A percentile compares a stretch with the other conserved stretches of the same genome.
Evolutionary conservation across 2,113 vertebrate species (phyloP).

Genomic region (Eurystomus gularis): DNA sequence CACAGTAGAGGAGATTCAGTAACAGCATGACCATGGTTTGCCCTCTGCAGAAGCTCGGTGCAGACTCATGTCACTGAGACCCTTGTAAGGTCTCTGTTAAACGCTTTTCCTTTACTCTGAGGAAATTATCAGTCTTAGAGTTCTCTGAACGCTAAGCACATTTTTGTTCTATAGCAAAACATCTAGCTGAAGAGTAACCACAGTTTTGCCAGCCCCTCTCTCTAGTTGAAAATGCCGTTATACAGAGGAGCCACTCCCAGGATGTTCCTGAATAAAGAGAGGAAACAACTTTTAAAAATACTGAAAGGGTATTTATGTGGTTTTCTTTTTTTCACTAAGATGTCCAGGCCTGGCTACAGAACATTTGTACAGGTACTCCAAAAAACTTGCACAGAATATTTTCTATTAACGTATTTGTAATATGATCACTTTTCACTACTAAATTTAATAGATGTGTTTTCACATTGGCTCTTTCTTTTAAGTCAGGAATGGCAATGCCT

Average conservation of each 20-base stretch:
- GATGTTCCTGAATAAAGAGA: slow-evolving; percentile 27
- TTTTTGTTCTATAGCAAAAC: background rate
- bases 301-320: background rate
- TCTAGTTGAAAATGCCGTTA: background rate
- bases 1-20: background rate
- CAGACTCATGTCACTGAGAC: background rate
- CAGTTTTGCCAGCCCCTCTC: background rate
- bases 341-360: background rate
- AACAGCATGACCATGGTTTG: background rate
- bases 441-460: background rate
- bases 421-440: background rate
- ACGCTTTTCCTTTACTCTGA: background rate
- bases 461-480: background rate
- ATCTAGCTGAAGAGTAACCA: background rate
- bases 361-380: background rate
- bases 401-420: background rate
- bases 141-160: background rate
- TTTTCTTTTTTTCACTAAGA: background rate
- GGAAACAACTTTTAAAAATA: slow-evolving; percentile 35
- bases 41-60: background rate
- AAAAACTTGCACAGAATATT: background rate
- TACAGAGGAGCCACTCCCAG: slow-evolving; percentile 7
- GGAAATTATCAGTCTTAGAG: background rate
- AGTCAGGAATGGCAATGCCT: background rate
- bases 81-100: background rate